A percentile compares a stretch with the other conserved stretches of the same genome.
Evolutionary conservation across 2,797 vertebrate species (phyloP).

Genomic region (Gymnodraco acuticeps): DNA sequence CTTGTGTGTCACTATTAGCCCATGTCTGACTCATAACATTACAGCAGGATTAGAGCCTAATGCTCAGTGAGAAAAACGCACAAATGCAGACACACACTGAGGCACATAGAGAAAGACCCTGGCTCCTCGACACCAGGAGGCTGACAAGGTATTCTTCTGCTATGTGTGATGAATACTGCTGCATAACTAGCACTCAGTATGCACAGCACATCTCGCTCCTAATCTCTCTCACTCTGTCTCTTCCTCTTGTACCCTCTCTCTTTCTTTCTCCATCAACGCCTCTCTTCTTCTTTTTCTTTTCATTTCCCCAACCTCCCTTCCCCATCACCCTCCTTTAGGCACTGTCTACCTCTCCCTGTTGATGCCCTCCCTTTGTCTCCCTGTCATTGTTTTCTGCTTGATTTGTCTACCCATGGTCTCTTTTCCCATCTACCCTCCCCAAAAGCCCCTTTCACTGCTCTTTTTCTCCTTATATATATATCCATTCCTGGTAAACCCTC

Average conservation of each 20-base stretch:
- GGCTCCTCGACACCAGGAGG: slow-evolving; percentile 50
- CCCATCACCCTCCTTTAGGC: slow-evolving; percentile 6
- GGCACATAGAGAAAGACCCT: slow-evolving; percentile 45
- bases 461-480: not conserved
- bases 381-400: slow-evolving; percentile 9
- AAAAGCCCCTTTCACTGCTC: slow-evolving; percentile 8
- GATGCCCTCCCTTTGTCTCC: slow-evolving; percentile 2
- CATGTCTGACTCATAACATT: slow-evolving; percentile 61
- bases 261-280: slow-evolving; percentile 29
- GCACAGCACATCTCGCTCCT: slow-evolving; percentile 61
- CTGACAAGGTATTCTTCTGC: slow-evolving; percentile 66
- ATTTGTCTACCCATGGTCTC: slow-evolving; percentile 15
- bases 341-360: slow-evolving; percentile 13
- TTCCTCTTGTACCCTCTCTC: slow-evolving; percentile 44
- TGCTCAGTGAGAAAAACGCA: slow-evolving; percentile 42
- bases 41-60: slow-evolving; percentile 61
- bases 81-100: slow-evolving; percentile 34
- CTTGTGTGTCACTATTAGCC: slow-evolving; percentile 62
- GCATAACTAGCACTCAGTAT: slow-evolving; percentile 73
- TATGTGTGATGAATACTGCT: slow-evolving; percentile 62
- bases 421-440: slow-evolving; percentile 11
- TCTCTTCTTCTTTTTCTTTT: slow-evolving; percentile 14
- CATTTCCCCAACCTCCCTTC: slow-evolving; percentile 4
- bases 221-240: slow-evolving; percentile 60
- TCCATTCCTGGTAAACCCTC: not conserved